Percentiles rank a stretch among this genome's conserved stretches.
These are phyloP conservation scores for Mythimna albipuncta DNA, from an alignment of 2,888 invertebrate genomes.

Conservation along the genomic window DNA sequence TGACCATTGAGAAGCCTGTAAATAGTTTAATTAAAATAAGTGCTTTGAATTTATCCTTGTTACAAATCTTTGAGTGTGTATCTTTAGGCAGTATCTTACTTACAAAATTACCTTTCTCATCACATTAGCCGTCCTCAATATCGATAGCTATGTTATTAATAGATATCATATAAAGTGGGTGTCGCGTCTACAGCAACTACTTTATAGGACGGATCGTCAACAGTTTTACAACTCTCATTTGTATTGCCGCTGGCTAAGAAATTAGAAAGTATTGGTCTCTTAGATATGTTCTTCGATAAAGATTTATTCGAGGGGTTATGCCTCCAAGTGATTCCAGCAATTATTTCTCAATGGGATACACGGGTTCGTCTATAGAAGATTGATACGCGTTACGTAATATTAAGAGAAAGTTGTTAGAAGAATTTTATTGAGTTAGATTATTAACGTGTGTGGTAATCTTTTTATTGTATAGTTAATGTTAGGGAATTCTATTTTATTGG, in stretches of 20 bases:
- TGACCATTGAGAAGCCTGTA: too few relatives aligned
- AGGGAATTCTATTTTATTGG: slow-evolving; percentile 49
- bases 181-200: slow-evolving; percentile 47
- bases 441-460: slow-evolving; percentile 47
- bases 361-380: slow-evolving; percentile 70
- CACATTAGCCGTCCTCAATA: slow-evolving; percentile 46
- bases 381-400: slow-evolving; percentile 73
- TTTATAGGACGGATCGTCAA: slow-evolving; percentile 77
- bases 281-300: slow-evolving; percentile 80
- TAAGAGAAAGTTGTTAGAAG: slow-evolving; percentile 77
- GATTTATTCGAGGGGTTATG: slow-evolving; percentile 83
- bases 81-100: background rate
- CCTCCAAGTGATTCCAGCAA: slow-evolving; percentile 76
- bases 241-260: slow-evolving; percentile 85
- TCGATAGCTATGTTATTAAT: slow-evolving; percentile 36
- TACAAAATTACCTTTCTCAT: slow-evolving; percentile 11
- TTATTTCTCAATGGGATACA: slow-evolving; percentile 73
- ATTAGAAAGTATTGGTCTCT: slow-evolving; percentile 85
- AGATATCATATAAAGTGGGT: slow-evolving; percentile 56
- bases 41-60: background rate
- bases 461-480: slow-evolving; percentile 25
- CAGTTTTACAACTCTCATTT: slow-evolving; percentile 82
- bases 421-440: slow-evolving; percentile 68
- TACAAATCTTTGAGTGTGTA: background rate
- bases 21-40: too few relatives aligned